Evolutionary conservation across 2,797 vertebrate genomes (phyloP).

Genomic region (Acrossocheilus wenchowensis): DNA sequence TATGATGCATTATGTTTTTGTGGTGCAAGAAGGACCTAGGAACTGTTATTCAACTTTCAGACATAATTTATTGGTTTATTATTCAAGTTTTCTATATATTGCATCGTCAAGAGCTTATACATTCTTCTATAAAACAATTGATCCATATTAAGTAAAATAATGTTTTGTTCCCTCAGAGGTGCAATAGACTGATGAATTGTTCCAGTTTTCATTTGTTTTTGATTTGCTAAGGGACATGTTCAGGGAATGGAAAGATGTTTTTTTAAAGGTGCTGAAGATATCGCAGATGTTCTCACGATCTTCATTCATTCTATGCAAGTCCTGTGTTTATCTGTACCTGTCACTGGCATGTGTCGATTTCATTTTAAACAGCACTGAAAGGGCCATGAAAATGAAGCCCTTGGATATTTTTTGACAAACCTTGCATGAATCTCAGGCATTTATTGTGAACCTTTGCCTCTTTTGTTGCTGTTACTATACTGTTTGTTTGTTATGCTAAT

Average conservation of each 20-base stretch:
- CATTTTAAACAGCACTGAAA: conserved; percentile 32
- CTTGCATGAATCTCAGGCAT: conserved; percentile 64
- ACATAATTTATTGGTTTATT: not conserved
- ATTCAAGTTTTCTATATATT: not conserved
- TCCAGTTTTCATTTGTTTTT: conserved; percentile 61
- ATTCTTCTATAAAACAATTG: not conserved
- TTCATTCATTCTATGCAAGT: conserved; percentile 84
- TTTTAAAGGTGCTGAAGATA: conserved; percentile 78
- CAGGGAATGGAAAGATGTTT: conserved; percentile 67
- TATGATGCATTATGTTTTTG: conserved; percentile 2
- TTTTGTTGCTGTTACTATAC: conserved; percentile 52
- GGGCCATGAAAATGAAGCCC: not conserved
- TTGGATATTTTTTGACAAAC: conserved; percentile 18
- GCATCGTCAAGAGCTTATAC: not conserved
- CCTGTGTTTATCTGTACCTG: conserved; percentile 65
- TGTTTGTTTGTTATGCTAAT: conserved; percentile 34
- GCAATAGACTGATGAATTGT: conserved; percentile 39
- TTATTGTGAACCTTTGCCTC: conserved; percentile 20
- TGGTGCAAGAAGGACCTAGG: not conserved
- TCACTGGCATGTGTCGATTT: conserved; percentile 28
- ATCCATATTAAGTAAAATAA: not conserved
- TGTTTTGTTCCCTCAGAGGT: conserved; percentile 46
- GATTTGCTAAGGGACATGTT: conserved; percentile 34
- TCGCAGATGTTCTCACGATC: conserved; percentile 55
- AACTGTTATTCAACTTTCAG: conserved; percentile 20